phyloP scores from a whole-genome alignment of 2,888 invertebrate genomes.

The Deilephila porcellus region DNA sequence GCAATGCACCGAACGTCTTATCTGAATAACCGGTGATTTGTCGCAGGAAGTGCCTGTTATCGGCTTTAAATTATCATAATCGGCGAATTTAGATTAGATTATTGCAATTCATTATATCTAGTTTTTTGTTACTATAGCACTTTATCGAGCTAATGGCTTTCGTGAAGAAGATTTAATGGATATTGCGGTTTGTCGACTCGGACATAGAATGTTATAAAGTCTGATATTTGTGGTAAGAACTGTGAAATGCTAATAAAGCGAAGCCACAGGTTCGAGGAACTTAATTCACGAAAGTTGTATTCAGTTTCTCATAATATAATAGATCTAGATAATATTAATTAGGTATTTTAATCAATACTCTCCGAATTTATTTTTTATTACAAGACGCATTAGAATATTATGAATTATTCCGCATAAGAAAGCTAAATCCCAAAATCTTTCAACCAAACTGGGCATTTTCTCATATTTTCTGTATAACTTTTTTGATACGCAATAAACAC shows the following conservation, averaged over 20 bases:
- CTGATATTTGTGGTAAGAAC: too few species aligned
- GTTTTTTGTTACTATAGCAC: neutral
- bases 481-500: neutral
- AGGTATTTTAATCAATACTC: too few species aligned
- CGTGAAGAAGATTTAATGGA: constrained; percentile 6
- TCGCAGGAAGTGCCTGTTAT: constrained; percentile 27
- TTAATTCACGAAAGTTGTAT: too few species aligned
- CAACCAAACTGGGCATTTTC: too few species aligned
- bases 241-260: too few species aligned
- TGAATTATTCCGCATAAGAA: too few species aligned
- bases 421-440: too few species aligned
- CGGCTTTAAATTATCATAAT: constrained; percentile 19
- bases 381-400: too few species aligned
- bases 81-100: neutral
- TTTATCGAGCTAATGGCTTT: neutral
- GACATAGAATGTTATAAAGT: constrained; percentile 9
- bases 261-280: too few species aligned
- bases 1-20: constrained; percentile 2
- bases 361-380: too few species aligned
- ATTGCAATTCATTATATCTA: neutral
- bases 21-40: constrained; percentile 22
- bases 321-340: too few species aligned
- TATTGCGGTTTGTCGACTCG: neutral
- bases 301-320: too few species aligned
- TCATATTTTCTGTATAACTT: neutral